Percentiles rank a stretch among this genome's conserved stretches.
These are phyloP conservation scores for Ptychoptera albimana DNA, from an alignment of 2,888 invertebrate species.

Conservation along the genomic window DNA sequence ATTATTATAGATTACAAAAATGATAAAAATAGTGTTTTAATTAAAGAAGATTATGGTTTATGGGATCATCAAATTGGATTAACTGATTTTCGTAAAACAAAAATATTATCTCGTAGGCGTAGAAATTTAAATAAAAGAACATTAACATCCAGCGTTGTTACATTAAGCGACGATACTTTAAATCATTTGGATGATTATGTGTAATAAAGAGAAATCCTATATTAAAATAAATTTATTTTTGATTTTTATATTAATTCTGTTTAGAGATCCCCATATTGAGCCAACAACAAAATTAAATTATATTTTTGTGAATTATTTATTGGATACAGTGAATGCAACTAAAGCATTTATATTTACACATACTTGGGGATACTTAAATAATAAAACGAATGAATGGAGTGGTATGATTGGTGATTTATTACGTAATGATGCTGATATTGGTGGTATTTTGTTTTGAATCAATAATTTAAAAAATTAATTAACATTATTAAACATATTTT, in stretches of 20 bases:
- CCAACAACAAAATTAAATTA: constrained; percentile 49
- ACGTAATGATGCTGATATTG: constrained; percentile 41
- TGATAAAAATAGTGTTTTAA: not conserved
- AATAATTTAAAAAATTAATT: not conserved
- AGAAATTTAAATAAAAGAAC: constrained; percentile 31
- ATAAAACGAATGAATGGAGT: constrained; percentile 39
- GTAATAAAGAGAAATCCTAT: no score
- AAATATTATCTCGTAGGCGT: constrained; percentile 21
- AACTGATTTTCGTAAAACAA: constrained; percentile 7
- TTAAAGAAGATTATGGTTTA: not conserved
- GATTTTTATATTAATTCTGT: not conserved
- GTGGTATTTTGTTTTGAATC: constrained; percentile 29
- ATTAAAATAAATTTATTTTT: not conserved
- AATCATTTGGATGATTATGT: constrained; percentile 42
- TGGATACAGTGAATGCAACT: constrained; percentile 40
- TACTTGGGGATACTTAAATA: constrained; percentile 43
- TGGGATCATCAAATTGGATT: not conserved
- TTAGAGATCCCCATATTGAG: constrained; percentile 34
- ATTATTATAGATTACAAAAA: not conserved
- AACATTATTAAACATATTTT: no score
- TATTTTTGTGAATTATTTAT: constrained; percentile 38
- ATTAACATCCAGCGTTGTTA: constrained; percentile 39
- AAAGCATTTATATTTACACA: constrained; percentile 35
- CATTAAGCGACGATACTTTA: constrained; percentile 41
- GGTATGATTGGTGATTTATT: constrained; percentile 48